phyloP scores from a whole-genome alignment of 2,113 vertebrate genomes.

The Puffinus mauretanicus region DNA sequence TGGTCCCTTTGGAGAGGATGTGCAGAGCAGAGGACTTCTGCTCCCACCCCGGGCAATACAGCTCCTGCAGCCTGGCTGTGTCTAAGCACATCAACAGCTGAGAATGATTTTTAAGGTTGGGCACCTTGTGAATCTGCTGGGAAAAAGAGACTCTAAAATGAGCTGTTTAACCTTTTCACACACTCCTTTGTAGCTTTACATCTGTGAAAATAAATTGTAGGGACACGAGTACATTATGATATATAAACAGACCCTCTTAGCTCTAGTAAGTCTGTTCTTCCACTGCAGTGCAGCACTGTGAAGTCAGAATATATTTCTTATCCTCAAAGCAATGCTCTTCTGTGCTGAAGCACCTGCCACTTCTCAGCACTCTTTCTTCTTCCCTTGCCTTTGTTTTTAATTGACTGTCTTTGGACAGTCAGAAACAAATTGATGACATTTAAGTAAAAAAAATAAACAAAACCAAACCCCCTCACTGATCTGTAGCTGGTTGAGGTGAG shows the following conservation, averaged over 20 bases:
- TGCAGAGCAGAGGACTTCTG: background rate
- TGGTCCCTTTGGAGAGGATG: background rate
- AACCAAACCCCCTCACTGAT: accelerated
- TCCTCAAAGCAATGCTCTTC: background rate
- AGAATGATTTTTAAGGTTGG: background rate
- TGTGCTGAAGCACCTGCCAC: background rate
- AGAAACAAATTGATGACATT: background rate
- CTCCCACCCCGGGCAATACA: background rate
- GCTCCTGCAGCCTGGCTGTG: background rate
- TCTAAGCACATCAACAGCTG: background rate
- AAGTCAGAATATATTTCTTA: background rate
- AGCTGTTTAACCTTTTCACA: background rate
- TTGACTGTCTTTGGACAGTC: background rate
- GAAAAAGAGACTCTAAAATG: background rate
- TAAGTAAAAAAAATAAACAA: background rate
- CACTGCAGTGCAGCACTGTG: background rate
- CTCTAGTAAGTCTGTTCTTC: background rate
- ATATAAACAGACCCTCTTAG: background rate
- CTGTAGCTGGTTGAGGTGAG: background rate
- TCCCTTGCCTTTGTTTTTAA: background rate
- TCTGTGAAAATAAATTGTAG: background rate
- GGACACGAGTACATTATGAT: background rate
- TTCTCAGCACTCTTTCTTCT: background rate
- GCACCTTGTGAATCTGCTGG: background rate
- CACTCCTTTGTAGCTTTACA: background rate